These are phyloP conservation scores for Colossoma macropomum DNA, from an alignment of 2,113 vertebrate species.

Conservation along the genomic window DNA sequence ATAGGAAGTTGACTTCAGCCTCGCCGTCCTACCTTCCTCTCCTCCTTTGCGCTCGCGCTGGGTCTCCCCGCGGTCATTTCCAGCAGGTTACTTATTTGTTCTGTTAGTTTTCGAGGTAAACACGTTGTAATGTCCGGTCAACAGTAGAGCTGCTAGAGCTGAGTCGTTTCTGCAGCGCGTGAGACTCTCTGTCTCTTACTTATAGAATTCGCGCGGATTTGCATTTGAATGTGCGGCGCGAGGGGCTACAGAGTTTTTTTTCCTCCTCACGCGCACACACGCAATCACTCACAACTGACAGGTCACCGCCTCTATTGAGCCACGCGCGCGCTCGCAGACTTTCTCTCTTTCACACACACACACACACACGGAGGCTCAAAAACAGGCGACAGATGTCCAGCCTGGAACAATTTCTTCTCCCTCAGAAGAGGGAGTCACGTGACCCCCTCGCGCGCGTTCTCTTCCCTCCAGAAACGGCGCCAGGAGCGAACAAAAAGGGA, in stretches of 20 bases:
- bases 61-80: slow-evolving; percentile 82
- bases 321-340: slow-evolving; percentile 12
- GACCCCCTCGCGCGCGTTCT: too few species aligned
- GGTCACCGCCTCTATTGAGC: slow-evolving; percentile 88
- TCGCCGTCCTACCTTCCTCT: slow-evolving; percentile 83
- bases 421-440: too few species aligned
- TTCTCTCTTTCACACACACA: neutral
- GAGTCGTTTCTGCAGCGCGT: slow-evolving; percentile 71
- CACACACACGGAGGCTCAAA: slow-evolving; percentile 42
- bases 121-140: slow-evolving; percentile 39
- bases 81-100: slow-evolving; percentile 9
- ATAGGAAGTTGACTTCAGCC: too few species aligned
- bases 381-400: slow-evolving; percentile 87
- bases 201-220: slow-evolving; percentile 82
- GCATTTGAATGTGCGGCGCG: slow-evolving; percentile 84
- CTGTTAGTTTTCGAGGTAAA: slow-evolving; percentile 15
- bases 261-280: slow-evolving; percentile 80
- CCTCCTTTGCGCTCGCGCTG: slow-evolving; percentile 79
- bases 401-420: slow-evolving; percentile 64
- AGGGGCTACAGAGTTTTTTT: slow-evolving; percentile 85
- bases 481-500: too few species aligned
- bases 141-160: slow-evolving; percentile 44
- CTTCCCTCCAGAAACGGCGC: too few species aligned
- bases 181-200: slow-evolving; percentile 76
- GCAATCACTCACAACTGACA: slow-evolving; percentile 89